phyloP scores from a whole-genome alignment of 2,113 vertebrate species.

The Pelobates fuscus region DNA sequence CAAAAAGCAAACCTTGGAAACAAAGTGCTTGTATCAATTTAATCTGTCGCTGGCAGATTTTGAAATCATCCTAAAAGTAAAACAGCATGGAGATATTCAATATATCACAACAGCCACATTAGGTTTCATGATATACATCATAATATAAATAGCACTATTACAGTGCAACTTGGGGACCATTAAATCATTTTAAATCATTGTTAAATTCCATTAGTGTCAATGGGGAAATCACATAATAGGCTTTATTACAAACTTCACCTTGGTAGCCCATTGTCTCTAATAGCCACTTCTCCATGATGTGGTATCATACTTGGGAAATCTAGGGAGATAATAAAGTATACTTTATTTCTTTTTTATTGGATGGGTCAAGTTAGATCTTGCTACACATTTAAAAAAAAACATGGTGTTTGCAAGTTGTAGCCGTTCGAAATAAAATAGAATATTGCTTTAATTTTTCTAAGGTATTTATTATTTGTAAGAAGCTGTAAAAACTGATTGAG shows the following conservation, averaged over 20 bases:
- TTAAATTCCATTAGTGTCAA: constrained; percentile 99
- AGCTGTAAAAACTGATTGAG: no score
- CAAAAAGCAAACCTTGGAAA: constrained; percentile 70
- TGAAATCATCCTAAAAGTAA: constrained; percentile 76
- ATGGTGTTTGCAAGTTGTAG: constrained; percentile 1
- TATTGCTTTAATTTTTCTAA: no score
- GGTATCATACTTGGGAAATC: constrained; percentile 80
- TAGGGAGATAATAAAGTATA: constrained; percentile 81
- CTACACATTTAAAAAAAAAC: constrained; percentile 56
- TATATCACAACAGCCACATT: constrained; percentile 98
- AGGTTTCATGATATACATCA: constrained; percentile 98
- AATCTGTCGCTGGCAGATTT: constrained; percentile 79
- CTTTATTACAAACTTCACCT: constrained; percentile 97
- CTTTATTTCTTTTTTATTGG: constrained; percentile 83
- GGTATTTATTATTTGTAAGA: no score
- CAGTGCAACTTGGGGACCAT: constrained; percentile 98
- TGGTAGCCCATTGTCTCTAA: constrained; percentile 95
- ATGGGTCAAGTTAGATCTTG: constrained; percentile 83
- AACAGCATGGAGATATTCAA: constrained; percentile 87
- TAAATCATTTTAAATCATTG: constrained; percentile 99
- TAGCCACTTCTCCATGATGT: constrained; percentile 83
- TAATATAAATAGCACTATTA: constrained; percentile 99
- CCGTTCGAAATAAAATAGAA: no score
- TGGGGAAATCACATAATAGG: constrained; percentile 96
- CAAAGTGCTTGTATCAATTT: constrained; percentile 74